Evolutionary conservation across 2,888 invertebrate genomes (phyloP), one percentile per base, ranked within the genome.

Genomic region (Hydropsyche betteni): DNA sequence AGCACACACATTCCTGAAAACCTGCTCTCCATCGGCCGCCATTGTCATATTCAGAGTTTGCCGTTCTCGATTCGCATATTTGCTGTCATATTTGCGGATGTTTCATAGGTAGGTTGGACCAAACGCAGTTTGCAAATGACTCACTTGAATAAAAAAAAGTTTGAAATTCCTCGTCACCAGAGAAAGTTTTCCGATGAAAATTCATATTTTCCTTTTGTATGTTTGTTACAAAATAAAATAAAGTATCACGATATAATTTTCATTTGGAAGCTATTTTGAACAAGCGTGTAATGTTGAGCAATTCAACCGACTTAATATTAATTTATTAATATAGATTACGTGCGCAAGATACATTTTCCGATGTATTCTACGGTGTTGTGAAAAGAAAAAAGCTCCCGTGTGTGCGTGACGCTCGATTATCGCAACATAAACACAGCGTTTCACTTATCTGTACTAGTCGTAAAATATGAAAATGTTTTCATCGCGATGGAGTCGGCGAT

Each of bases 1-100:
- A 36, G 52, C 55, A 36, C 51, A 64, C 71, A 70, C 71, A 71
- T 52, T 70, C 71, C 55, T 72, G 55, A 55, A 55, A 58, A 61
- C 55, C 55, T 58, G 61, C 72, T 61, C 51, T 6, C 72, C 44
- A 44, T 44, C 24, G 58, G 34, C 34, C 12, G 51, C 72, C 58
- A 72, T 72, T 72, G 72, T 72, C 58, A 58, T 58, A 72, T 72
- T 8, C 10, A 10, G 10, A 44, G 6, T 44, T 24, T 24, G 24
- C 44, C 6, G 44, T 4, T 58, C 58, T 55, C 72, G 58, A 51
- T 36, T 50, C 55, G 61, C 34, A n/a, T 69, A 7, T 14, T 24
- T 14, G 34, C 64, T 44, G 44, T 44, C 44, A 44, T 44, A 44
- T 44, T 44, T 10, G 44, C 6, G 44, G 6, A 8, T 44, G 44